Conservation (phyloP, 2,797 vertebrate genomes). For the Sebastes elongatus region DNA sequence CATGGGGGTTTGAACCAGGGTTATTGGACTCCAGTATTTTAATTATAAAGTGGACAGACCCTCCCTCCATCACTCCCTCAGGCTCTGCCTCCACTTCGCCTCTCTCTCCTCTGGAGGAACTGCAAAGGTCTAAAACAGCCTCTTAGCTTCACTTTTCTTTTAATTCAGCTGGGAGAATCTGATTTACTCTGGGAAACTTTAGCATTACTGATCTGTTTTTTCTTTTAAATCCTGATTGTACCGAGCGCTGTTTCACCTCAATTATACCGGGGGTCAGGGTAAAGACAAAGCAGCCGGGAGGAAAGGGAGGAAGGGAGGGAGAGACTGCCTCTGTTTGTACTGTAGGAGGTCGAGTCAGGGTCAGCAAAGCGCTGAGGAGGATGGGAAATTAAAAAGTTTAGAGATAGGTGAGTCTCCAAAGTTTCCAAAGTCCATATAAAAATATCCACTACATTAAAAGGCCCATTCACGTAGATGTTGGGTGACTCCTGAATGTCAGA, state of each 20-base stretch:
- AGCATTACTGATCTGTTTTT: conserved; percentile 32
- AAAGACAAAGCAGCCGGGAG: conserved; percentile 38
- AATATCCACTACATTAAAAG: neutral
- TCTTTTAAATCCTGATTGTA: neutral
- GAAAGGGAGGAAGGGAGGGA: neutral
- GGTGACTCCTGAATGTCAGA: neutral
- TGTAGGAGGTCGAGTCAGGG: neutral
- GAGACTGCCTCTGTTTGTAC: neutral
- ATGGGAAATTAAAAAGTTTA: conserved; percentile 40
- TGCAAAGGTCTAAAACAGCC: neutral
- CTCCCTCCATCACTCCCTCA: conserved; percentile 20
- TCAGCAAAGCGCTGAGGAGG: neutral
- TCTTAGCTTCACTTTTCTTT: neutral
- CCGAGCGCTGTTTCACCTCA: conserved; percentile 49
- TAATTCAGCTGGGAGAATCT: conserved; percentile 7
- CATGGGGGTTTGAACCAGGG: neutral
- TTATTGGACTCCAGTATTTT: conserved; percentile 28
- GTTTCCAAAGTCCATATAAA: neutral
- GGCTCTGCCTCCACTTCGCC: conserved; percentile 3
- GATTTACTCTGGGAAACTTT: conserved; percentile 12
- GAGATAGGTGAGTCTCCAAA: conserved; percentile 1
- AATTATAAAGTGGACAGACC: conserved; percentile 34
- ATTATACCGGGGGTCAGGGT: conserved; percentile 45
- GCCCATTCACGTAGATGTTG: neutral
- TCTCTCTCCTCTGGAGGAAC: neutral